Base-by-base conservation (phyloP, 2,888 invertebrate genomes). In the Geotrupes spiniger region DNA sequence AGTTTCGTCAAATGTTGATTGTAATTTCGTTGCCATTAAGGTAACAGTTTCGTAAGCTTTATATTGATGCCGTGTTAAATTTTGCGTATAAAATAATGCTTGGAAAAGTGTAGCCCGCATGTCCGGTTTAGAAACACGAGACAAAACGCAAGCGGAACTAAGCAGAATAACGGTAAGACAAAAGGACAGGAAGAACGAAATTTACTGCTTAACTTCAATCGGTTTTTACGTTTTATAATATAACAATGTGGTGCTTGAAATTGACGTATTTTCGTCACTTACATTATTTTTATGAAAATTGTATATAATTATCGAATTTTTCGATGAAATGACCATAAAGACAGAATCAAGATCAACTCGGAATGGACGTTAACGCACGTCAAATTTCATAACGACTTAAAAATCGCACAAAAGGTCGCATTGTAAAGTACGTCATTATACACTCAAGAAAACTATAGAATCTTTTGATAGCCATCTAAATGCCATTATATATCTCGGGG, bases 361-460 rank as follows among this genome's bases (percentile, higher is more conserved):
- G 36, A 36, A 38, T 46, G 36, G 37, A 33, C 25, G 9, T 40
- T 21, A 46, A 25, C 25, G 29, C 28, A 48, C 43, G 48, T 48
- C 43, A 43, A 42, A 48, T 31, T 48, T 39, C 26, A 29, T 43
- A 43, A 28, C 42, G 25, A 43, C 16, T 42, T 43, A 37, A 29
- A 36, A 42, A 38, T 39, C 26, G 48, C 42, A 48, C 55, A 58
- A 56, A 55, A 46, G 54, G 42, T 33, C 37, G 46, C 49, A 49
- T 57, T 56, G 53, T 52, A 44, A 21, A 12, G 43, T 33, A 42
- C 51, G 47, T 54, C 49, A 53, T 59, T 57, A 56, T 57, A 47
- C 50, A 54, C 57, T 59, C 53, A 28, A 56, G 50, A 55, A 54
- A 55, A 57, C 59, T 59, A 56, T 54, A 49, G 52, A 53, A 53